Base-by-base conservation (phyloP, 1,140 invertebrate genomes). In the Papilio aristodemus region DNA sequence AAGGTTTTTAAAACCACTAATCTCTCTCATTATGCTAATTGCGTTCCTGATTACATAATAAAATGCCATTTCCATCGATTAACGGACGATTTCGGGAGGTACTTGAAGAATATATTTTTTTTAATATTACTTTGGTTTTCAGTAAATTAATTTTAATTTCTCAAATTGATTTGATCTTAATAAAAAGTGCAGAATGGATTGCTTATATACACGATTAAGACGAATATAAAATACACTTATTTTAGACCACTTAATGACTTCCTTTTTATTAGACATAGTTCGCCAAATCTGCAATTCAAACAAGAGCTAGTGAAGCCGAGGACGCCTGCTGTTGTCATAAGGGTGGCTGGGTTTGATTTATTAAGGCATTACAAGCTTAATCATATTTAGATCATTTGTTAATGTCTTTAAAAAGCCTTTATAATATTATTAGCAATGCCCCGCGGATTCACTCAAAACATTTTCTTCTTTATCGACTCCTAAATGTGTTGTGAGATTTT, bases 241-340 rank as follows among this genome's bases (percentile, higher is more conserved):
- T 50, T 22, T 5, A 13, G 2, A 10, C 17, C 9, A 0, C 43
- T 19, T 50, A 22, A 50, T 50, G 19, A 50, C 46, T 50, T 43
- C 41, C 4, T 50, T 10, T 22, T 17, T 50, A 50, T 50, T 3
- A 17, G 43, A 19, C 17, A 6, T 25, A 50, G 46, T 50, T 22
- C 46, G 19, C 10, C 17, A 50, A 50, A 50, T 50, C 46, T 50
- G 46, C 46, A 50, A 50, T 50, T 50, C 46, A 50, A 17, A 50
- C 9, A 22, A 50, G 46, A 17, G 19, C 19, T 22, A 50, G 46
- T 19, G 46, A 4, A 39, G 11, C 4, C 38, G 27, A 3, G 2
- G 27, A 32, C 19, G 46, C 19, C 46, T 50, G 46, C 8, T 9
- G 9, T 17, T 50, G 46, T 22, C 46, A 17, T 50, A 17, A 50